Evolutionary conservation across 2,797 vertebrate genomes (phyloP), one percentile per base, ranked within the genome.

Genomic region (Lagodon rhomboides): DNA sequence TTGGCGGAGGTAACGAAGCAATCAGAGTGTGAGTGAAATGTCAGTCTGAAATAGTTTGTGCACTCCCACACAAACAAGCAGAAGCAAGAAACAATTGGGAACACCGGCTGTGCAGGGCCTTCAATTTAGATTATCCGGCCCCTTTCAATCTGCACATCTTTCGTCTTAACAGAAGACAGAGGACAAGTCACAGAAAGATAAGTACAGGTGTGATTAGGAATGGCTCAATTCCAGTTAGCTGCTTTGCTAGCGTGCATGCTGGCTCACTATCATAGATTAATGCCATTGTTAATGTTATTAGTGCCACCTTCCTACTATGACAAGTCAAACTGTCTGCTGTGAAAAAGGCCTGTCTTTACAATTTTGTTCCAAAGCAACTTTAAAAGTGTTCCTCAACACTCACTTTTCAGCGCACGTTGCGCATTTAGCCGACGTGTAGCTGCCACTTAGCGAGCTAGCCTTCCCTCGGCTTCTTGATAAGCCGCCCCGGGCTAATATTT

Each of bases 11-110:
- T 23, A 71, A 23, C 63, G 49, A 54, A 58, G 62, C 61, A 38
- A 22, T 44, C 6, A 25, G 41, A 60, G 38, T 61, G 20, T 54
- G 69, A 77, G 73, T 34, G 30, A 75, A 75, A 63, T 74, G 73
- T 72, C 68, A 58, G 58, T 77, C 62, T 79, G 56, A n/a, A 67
- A 62, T 55, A 62, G 65, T 62, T 44, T 63, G 65, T 43, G 23
- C 23, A 71, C 58, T 25, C 58, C 27, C 46, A 60, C 63, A 67
- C 55, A 34, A 34, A 34, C 34, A 34, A 34, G 34, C 9, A 34
- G 34, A 34, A 34, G 34, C 34, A 6, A 34, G 34, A 34, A 34
- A 34, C 34, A 30, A 44, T 13, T 44, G 43, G 15, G 5, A 44
- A 44, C 43, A 44, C 43, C 23, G 25, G 9, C 23, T 64, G 41